These are phyloP conservation scores for Campoplex nolae DNA, from an alignment of 2,888 invertebrate species.

Conservation along the genomic window DNA sequence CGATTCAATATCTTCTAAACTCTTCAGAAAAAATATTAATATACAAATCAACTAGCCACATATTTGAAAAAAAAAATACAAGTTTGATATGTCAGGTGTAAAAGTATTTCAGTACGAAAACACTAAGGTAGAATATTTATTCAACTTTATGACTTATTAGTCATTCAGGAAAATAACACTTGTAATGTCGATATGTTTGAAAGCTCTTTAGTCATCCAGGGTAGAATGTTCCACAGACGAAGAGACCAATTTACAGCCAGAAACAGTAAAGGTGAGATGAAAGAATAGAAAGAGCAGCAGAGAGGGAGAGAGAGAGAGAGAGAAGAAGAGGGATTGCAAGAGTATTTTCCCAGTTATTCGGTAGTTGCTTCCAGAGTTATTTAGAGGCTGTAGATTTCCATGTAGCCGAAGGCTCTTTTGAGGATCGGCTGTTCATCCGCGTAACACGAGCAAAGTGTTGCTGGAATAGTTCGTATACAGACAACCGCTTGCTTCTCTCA, in stretches of 20 bases:
- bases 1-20: neutral
- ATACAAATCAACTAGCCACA: neutral
- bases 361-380: slow-evolving; percentile 55
- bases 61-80: neutral
- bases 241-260: neutral
- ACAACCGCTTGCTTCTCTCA: slow-evolving; percentile 35
- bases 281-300: too few relatives aligned
- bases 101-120: neutral
- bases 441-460: slow-evolving; percentile 58
- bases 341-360: slow-evolving; percentile 50
- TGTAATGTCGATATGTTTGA: neutral
- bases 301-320: slow-evolving; percentile 1
- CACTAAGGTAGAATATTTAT: neutral
- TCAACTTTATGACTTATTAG: neutral
- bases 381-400: slow-evolving; percentile 55
- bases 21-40: neutral
- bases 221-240: neutral
- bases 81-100: neutral
- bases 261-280: neutral
- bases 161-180: neutral
- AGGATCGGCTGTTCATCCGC: slow-evolving; percentile 42
- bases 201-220: neutral
- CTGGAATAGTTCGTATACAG: slow-evolving; percentile 27
- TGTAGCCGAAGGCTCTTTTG: slow-evolving; percentile 56
- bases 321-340: slow-evolving; percentile 6